Base-by-base conservation (phyloP, 92 coral and sea anemone genomes). In the Porites lobata region DNA sequence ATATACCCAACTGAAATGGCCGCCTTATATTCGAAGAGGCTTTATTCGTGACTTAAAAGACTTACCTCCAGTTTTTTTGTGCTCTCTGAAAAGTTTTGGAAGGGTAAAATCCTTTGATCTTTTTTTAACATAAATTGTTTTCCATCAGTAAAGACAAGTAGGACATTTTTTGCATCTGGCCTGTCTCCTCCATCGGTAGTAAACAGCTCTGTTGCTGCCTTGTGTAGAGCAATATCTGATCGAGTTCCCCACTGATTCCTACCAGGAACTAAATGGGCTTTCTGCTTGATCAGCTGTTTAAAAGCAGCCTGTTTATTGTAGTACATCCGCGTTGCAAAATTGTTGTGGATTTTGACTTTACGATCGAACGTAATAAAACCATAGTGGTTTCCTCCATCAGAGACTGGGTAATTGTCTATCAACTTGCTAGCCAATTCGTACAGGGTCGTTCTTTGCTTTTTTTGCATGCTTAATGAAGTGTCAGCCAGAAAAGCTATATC, bases 401-500 rank as follows among this genome's bases (percentile, higher is more conserved):
- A 77, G 24, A 62, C 81, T 15, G 54, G 56, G 15, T 7, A 9
- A 38, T 61, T 26, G 20, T 62, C 69, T 12, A 77, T 19, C 54
- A 77, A 1, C 12, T 29, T 29, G 0, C 32, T 19, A 8, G 32
- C 24, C 1, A 61, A 24, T 4, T 7, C 17, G 9, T 6, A 7
- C 47, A 59, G 81, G 9, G 17, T 9, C 4, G 19, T 6, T 4
- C 56, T 54, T 8, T 62, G 53, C 3, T 61, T 0, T 5, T 1
- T 8, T 5, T 8, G 17, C 70, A 77, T 77, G 69, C 69, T 77
- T 77, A 14, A 29, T 6, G 81, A 77, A 17, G 26, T n/a, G 81
- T 77, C 81, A 26, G 56, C 70, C 38, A 77, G 32, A 59, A 77
- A 59, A 1, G 81, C 81, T 8, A 77, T 61, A 13, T 77, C 81